Conservation (phyloP, 2,888 invertebrate genomes). For the Coecobrya sp. region DNA sequence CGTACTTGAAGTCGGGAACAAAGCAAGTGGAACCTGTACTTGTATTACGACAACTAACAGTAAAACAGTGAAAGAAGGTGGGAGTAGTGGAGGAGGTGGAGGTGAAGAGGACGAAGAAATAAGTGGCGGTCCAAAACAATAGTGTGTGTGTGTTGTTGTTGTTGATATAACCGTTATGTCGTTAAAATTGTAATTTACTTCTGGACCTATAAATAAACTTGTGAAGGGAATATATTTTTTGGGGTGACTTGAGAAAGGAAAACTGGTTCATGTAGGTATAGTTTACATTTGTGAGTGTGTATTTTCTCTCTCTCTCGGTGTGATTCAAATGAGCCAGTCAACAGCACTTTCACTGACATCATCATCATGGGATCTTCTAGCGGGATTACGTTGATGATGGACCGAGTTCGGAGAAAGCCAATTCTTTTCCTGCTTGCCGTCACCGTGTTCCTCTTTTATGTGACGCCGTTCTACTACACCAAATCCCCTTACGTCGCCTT, state of each 20-base stretch:
- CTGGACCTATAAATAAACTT: too few relatives aligned
- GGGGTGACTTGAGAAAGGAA: background rate
- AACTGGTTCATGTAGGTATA: too few relatives aligned
- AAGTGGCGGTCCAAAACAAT: background rate
- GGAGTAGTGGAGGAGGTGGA: background rate
- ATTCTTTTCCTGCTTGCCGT: conserved; percentile 78
- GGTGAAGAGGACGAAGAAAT: background rate
- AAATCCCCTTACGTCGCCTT: conserved; percentile 68
- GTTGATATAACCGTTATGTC: too few relatives aligned
- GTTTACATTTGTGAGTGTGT: too few relatives aligned
- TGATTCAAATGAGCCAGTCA: conserved; percentile 33
- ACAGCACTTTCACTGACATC: background rate
- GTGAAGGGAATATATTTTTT: too few relatives aligned
- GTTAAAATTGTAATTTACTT: too few relatives aligned
- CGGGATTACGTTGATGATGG: conserved; percentile 59
- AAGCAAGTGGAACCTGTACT: background rate
- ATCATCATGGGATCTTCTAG: conserved; percentile 58
- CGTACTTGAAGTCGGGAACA: background rate
- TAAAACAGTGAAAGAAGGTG: background rate
- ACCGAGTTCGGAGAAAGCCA: conserved; percentile 76
- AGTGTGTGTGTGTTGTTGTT: too few relatives aligned
- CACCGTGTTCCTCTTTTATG: conserved; percentile 78
- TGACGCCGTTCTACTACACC: conserved; percentile 79
- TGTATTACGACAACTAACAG: background rate
- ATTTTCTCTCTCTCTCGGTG: background rate